These are phyloP conservation scores for Drosophila malerkotliana DNA, from an alignment of 1,140 invertebrate genomes.

Conservation along the genomic window DNA sequence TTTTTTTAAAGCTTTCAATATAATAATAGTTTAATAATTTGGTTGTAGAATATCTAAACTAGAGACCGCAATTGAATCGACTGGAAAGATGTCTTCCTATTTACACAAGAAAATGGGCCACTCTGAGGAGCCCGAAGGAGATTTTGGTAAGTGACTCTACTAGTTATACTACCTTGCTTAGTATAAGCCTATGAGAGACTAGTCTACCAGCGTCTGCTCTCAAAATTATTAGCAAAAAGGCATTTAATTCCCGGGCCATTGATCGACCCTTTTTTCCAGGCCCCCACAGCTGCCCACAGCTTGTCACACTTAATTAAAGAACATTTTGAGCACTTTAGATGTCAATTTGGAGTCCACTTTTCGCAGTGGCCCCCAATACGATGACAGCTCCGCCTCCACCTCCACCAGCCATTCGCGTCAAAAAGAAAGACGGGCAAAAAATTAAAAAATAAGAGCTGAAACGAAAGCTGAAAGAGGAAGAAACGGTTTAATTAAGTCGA, in stretches of 20 bases:
- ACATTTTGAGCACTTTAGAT: slow-evolving; percentile 83
- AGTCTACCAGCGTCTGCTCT: too few relatives aligned
- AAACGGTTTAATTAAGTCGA: slow-evolving; percentile 83
- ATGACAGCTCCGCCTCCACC: slow-evolving; percentile 44
- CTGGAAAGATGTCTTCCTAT: too few relatives aligned
- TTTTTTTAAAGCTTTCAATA: too few relatives aligned
- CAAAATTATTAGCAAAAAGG: too few relatives aligned
- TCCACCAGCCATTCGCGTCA: slow-evolving; percentile 34
- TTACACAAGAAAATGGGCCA: too few relatives aligned
- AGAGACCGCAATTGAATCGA: too few relatives aligned
- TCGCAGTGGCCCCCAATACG: slow-evolving; percentile 62
- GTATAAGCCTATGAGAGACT: too few relatives aligned
- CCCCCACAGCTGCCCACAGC: slow-evolving; percentile 54
- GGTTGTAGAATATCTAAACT: too few relatives aligned
- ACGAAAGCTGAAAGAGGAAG: slow-evolving; percentile 38
- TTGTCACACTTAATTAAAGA: slow-evolving; percentile 83
- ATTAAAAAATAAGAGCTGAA: slow-evolving; percentile 26
- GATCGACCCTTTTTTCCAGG: not conserved
- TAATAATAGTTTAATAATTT: too few relatives aligned
- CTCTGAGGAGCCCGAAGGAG: too few relatives aligned
- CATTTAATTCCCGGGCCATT: not conserved
- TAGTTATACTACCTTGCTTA: too few relatives aligned
- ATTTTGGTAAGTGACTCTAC: too few relatives aligned
- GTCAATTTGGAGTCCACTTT: slow-evolving; percentile 80
- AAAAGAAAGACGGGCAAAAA: slow-evolving; percentile 28